Evolutionary conservation across 2,797 vertebrate species (phyloP), one percentile per base, ranked within the genome.

Genomic region (Hozukius guyotensis): DNA sequence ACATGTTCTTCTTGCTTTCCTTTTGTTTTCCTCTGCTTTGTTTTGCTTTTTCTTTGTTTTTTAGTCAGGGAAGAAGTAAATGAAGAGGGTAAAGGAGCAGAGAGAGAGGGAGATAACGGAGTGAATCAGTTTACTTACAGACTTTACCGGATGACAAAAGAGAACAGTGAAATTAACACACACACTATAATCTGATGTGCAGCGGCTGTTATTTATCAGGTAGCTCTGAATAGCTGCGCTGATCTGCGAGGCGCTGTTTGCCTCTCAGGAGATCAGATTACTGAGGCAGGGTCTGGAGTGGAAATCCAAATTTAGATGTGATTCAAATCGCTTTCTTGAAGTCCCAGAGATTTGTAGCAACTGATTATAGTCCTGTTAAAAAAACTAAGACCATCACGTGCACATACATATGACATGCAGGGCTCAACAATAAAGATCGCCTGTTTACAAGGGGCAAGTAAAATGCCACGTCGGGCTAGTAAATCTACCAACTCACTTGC

Each of bases 11-110:
- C 75, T 87, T 88, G 89, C 85, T 81, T 59, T 83, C 57, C 83
- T 81, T 90, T 93, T 91, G 83, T 94, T 87, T 89, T 83, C 80
- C 5, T 2, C 65, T 0, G 90, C 85, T 91, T 88, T 93, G 85
- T 89, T 89, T 90, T 80, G 78, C 77, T n/a, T 83, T 53, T 56
- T 66, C 84, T 84, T 87, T 90, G 82, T 89, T 88, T 81, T 81
- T 70, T 16, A 70, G 77, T 85, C 66, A 70, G 67, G 64, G 80
- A 62, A 80, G 78, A 73, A 87, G 89, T 87, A 90, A 91, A 92
- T 89, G 81, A 92, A 89, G 87, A 91, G 77, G 82, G 73, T 79
- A 83, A 87, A 91, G 77, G 78, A 77, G 72, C 66, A 88, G 52
- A 57, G 46, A 68, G 78, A 75, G 65, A 32, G 53, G 16, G 75